Evolutionary conservation across 2,888 invertebrate genomes (phyloP).

Genomic region (Belgica antarctica): DNA sequence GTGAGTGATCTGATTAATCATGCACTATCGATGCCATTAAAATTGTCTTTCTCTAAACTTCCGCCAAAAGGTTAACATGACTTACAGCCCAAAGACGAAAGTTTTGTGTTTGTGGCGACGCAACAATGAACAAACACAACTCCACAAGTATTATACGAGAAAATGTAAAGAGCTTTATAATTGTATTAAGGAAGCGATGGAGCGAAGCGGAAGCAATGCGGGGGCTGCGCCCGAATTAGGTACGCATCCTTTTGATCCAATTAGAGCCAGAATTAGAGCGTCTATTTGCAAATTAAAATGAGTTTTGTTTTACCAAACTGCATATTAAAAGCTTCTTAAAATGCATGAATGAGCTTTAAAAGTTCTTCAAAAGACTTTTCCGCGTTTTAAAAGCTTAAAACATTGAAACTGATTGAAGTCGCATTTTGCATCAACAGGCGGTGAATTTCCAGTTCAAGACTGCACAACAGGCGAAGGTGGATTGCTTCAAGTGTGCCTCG

Average conservation of each 20-base stretch:
- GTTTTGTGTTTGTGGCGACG: conserved; percentile 96
- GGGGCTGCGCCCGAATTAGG: conserved; percentile 54
- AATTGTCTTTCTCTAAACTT: background rate
- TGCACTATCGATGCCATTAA: background rate
- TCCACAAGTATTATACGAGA: conserved; percentile 98
- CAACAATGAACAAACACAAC: conserved; percentile 88
- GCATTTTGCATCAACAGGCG: conserved; percentile 58
- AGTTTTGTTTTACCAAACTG: background rate
- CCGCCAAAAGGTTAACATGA: conserved; percentile 95
- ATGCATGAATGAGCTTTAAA: background rate
- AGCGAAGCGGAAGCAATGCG: conserved; percentile 67
- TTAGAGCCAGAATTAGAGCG: no score
- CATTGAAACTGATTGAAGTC: background rate
- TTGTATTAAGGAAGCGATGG: conserved; percentile 99
- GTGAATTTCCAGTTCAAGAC: conserved; percentile 98
- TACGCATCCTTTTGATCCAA: conserved; percentile 12
- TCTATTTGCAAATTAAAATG: no score
- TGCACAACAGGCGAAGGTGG: conserved; percentile 96
- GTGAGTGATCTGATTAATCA: conserved; percentile 23
- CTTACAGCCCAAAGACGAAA: conserved; percentile 97
- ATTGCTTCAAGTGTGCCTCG: conserved; percentile 97
- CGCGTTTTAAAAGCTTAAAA: no score
- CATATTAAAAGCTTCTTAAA: background rate
- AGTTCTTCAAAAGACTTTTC: background rate
- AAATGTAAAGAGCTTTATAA: conserved; percentile 99